Evolutionary conservation across 2,888 invertebrate species (phyloP), one percentile per base, ranked within the genome.

Genomic region (Apamea monoglypha): DNA sequence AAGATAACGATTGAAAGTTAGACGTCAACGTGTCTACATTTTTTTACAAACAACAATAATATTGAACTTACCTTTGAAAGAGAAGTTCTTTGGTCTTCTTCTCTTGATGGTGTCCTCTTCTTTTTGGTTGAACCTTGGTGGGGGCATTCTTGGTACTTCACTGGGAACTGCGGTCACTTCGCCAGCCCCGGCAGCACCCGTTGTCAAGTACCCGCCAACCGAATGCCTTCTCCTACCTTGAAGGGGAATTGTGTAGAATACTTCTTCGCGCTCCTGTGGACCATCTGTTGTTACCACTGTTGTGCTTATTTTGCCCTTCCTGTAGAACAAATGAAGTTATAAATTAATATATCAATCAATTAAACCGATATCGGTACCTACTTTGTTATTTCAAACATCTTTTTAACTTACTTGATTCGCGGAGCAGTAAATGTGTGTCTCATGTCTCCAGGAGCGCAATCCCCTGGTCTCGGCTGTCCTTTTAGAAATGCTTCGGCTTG

Each of bases 391-490:
- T 32, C 2, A 36, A 70, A 74, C 2, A 5, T 6, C 1, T 71
- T 69, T 2, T 29, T 40, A 67, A 76, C 95, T 95, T 90, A 97
- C 97, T 96, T 97, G 79, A 96, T 94, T 74, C 96, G 92, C 53
- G 96, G 96, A 44, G 96, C 95, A 87, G 96, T 96, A 84, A 93
- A 96, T 2, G 96, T 96, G 84, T 96, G 95, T 84, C 96, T 94
- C 96, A 96, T 96, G 71, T 96, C 97, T 18, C 93, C 93, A 75
- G 96, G 96, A 81, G 98, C 98, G 64, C 98, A 97, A 89, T 98
- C 98, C 0, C 98, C 97, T 0, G 98, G 97, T 84, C 98, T 95
- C 0, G 98, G 98, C 87, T 98, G 98, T 2, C 98, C 98, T 89
- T 97, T 97, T 78, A 98, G 95, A 82, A 98, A 97, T 56, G 97